Base-by-base conservation (phyloP, 2,113 vertebrate genomes). In the Microtus pennsylvanicus region DNA sequence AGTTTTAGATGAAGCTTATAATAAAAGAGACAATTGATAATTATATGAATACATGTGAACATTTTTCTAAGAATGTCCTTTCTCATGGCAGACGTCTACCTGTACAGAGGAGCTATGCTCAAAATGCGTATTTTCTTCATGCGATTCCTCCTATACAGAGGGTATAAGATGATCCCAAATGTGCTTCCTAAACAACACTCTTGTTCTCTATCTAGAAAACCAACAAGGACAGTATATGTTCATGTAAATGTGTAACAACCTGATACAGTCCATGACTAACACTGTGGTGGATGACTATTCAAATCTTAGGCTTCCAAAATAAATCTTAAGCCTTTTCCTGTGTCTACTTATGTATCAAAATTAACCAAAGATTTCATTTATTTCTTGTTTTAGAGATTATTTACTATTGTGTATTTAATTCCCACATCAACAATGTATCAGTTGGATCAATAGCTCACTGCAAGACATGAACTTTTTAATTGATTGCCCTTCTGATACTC, bases 21-120 rank as follows among this genome's bases (percentile, higher is more conserved):
- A 55, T 75, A 90, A 69, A 69, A 93, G 90, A 38, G 14, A 96
- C 92, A 90, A 78, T 5, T 38, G 38, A 96, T 96, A 93, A 96
- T 87, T 85, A 78, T 83, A 86, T 91, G 52, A 82, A 61, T 77
- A 50, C 28, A 30, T 89, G 81, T 93, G 95, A 82, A 65, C 74
- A 50, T 78, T 96, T 96, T 92, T 86, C 50, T 50, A 94, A 90
- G 76, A 93, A 85, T 50, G 14, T 61, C 45, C 61, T 87, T 89
- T 94, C 50, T 85, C 63, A 38, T 83, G n/a, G 65, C 61, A 63
- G 16, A 90, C 55, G 70, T 86, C 35, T 55, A 72, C 16, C 69
- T 6, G 50, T 21, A 52, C 22, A 90, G 45, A 85, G 14, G 69
- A 45, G 6, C n/a, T 38, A 11, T 67, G 35, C 16, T 76, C 72